Percentiles rank a stretch among this genome's conserved stretches.
Evolutionary conservation across 2,113 vertebrate genomes (phyloP).

Genomic region (Hydrochoerus hydrochaeris): DNA sequence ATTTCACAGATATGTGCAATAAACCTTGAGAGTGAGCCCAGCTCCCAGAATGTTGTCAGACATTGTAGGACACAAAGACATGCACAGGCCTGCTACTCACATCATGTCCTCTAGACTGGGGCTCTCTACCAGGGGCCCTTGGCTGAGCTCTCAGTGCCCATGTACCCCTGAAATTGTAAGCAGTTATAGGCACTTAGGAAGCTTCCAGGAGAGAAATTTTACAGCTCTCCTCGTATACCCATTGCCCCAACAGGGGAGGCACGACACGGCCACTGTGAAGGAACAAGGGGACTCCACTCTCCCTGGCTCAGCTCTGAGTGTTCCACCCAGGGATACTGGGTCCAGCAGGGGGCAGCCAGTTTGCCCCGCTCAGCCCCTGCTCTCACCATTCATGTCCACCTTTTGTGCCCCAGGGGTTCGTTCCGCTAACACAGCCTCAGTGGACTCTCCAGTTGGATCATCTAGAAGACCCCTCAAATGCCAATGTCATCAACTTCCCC

Average conservation of each 20-base stretch:
- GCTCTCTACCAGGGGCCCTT: not conserved
- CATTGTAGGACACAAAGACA: too few relatives aligned
- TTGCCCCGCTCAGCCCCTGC: not conserved
- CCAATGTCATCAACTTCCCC: not conserved
- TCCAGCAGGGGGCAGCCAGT: not conserved
- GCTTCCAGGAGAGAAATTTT: too few relatives aligned
- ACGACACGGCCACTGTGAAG: not conserved
- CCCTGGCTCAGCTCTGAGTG: not conserved
- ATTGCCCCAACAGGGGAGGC: too few relatives aligned
- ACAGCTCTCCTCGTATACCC: too few relatives aligned
- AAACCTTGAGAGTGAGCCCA: too few relatives aligned
- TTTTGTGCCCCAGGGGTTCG: rapidly evolving
- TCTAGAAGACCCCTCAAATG: not conserved
- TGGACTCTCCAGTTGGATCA: not conserved
- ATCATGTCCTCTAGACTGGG: not conserved
- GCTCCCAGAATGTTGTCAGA: not conserved
- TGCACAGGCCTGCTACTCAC: not conserved
- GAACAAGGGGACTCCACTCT: not conserved
- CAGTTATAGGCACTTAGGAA: too few relatives aligned
- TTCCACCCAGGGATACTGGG: not conserved
- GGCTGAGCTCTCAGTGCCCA: not conserved
- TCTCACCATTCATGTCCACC: rapidly evolving
- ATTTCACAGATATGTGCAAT: not conserved
- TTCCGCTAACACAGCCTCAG: too few relatives aligned
- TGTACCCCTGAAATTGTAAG: not conserved